Percentiles rank a stretch among this genome's conserved stretches.
These are phyloP conservation scores for Zaprionus ghesquierei DNA, from an alignment of 1,140 invertebrate genomes.

Conservation along the genomic window DNA sequence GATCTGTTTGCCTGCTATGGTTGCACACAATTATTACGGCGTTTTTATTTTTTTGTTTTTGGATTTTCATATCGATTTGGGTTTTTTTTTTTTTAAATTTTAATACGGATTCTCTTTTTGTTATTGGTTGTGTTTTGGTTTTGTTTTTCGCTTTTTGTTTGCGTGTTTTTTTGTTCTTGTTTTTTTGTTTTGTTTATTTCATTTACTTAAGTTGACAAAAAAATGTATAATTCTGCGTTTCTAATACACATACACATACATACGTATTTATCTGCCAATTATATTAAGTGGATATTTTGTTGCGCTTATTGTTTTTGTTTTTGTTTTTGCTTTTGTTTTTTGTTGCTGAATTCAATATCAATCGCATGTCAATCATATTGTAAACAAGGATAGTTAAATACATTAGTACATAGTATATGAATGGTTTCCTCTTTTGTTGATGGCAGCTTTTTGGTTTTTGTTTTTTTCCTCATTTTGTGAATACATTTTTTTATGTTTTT, in stretches of 20 bases:
- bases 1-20: conserved; percentile 55
- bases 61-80: conserved; percentile 21
- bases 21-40: conserved; percentile 67
- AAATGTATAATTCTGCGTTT: conserved; percentile 48
- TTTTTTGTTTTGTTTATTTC: conserved; percentile 8
- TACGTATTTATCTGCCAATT: conserved; percentile 50
- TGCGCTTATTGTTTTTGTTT: conserved; percentile 29
- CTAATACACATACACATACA: conserved; percentile 34
- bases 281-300: conserved; percentile 22
- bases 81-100: conserved; percentile 44
- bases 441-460: conserved; percentile 67
- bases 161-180: conserved; percentile 29
- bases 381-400: conserved; percentile 28
- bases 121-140: conserved; percentile 22
- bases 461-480: conserved; percentile 31
- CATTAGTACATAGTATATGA: conserved; percentile 37
- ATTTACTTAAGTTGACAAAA: conserved; percentile 49
- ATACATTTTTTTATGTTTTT: conserved; percentile 43
- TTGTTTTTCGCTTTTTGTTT: conserved; percentile 10
- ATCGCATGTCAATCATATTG: conserved; percentile 37
- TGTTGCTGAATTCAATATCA: conserved; percentile 22
- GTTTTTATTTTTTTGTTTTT: conserved; percentile 24
- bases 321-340: not conserved
- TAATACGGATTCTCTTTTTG: conserved; percentile 47
- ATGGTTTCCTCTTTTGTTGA: conserved; percentile 34